Conservation (phyloP, 2,888 invertebrate genomes). For the Antheraea yamamai region DNA sequence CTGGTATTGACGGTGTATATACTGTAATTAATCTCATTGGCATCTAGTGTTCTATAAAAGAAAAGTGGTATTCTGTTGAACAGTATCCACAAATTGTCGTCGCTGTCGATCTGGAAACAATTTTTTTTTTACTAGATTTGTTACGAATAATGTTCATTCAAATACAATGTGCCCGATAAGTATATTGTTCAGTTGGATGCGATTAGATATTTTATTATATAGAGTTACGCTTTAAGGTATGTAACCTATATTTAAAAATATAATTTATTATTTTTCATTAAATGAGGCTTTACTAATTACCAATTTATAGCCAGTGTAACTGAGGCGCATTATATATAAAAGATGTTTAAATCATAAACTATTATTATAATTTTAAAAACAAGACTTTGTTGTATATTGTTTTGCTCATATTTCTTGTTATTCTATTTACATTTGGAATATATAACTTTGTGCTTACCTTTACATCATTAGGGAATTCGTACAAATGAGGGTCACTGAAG, state of each 20-base stretch:
- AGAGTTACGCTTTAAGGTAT: too few species aligned
- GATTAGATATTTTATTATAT: too few species aligned
- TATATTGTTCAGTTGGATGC: not conserved
- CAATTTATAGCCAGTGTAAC: not conserved
- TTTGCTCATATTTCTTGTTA: not conserved
- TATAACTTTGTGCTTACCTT: conserved; percentile 68
- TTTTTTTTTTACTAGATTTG: conserved; percentile 3
- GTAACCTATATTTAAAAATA: too few species aligned
- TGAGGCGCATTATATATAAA: too few species aligned
- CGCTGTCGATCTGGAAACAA: conserved; percentile 78
- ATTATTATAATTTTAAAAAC: not conserved
- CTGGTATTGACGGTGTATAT: conserved; percentile 80
- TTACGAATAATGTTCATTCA: not conserved
- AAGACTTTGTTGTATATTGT: not conserved
- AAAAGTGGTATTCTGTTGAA: conserved; percentile 90
- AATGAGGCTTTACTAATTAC: too few species aligned
- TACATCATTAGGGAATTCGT: conserved; percentile 90
- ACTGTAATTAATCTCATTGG: conserved; percentile 86
- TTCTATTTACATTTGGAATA: conserved; percentile 16
- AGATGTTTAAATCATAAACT: not conserved
- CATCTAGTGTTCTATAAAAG: conserved; percentile 84
- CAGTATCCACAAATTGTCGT: conserved; percentile 85
- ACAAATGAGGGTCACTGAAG: conserved; percentile 84
- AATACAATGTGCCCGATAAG: not conserved
- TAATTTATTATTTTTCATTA: not conserved